Base-by-base conservation (phyloP, 2,888 invertebrate species). In the Hydrotaea cyrtoneurina region DNA sequence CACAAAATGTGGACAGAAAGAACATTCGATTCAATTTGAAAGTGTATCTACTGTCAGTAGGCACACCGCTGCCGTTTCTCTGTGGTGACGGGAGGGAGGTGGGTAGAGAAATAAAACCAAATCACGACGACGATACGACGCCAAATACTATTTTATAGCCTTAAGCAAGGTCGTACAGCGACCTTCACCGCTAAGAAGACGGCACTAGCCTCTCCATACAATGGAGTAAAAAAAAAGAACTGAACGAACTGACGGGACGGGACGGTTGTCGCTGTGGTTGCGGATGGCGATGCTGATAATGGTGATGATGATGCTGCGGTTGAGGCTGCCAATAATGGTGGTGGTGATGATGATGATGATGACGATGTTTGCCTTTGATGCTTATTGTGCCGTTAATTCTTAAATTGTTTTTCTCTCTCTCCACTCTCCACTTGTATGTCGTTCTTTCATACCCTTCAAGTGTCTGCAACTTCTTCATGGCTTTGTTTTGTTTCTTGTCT, bases 141-240 rank as follows among this genome's bases (percentile, higher is more conserved):
- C 90, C 89, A 90, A 90, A 90, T 89, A 89, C 87, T 88, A 87
- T 88, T 87, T 86, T 86, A 88, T 87, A 88, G 89, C 88, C 88
- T 88, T 88, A 89, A 88, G 90, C 91, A 91, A 91, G 91, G 91
- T 86, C 91, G 90, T 90, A 88, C 87, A 87, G 88, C 88, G 91
- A 91, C 91, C 91, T 91, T 90, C 89, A 87, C 85, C 72, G 83
- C 57, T 62, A 80, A 78, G 79, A 73, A 62, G 62, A 62, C 26
- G n/a, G 39, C 13, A 62, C 19, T 69, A 15, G 50, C 50, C 43
- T 43, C 26, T 43, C 26, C 15, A 50, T 79, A 46, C 78, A 78
- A 36, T 7, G 3, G 31, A 69, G 7, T 19, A 59, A 39, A 53
- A 76, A 43, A 21, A 15, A 8, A 57, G 31, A 31, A 4, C 23